phyloP scores from a whole-genome alignment of 2,888 invertebrate genomes.

The Troides aeacus region DNA sequence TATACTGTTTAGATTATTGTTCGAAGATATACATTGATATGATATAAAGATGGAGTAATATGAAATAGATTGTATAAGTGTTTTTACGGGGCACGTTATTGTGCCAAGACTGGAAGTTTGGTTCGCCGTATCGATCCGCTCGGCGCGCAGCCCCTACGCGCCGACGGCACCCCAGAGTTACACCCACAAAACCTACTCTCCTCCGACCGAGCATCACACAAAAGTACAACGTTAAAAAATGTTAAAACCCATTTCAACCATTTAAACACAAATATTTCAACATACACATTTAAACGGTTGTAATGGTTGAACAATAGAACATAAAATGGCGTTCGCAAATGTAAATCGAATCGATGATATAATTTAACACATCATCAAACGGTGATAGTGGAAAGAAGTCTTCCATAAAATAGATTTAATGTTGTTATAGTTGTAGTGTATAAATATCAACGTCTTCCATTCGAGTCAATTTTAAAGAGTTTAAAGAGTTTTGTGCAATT shows the following conservation, averaged over 20 bases:
- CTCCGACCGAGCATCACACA: slow-evolving; percentile 58
- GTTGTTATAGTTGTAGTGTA: slow-evolving; percentile 33
- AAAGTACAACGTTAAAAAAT: slow-evolving; percentile 46
- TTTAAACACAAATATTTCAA: slow-evolving; percentile 32
- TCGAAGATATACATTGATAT: background rate
- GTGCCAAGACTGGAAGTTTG: slow-evolving; percentile 37
- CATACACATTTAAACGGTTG: slow-evolving; percentile 32
- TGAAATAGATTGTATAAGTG: slow-evolving; percentile 26
- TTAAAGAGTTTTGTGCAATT: slow-evolving; percentile 7
- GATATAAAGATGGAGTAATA: slow-evolving; percentile 17
- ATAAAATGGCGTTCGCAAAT: slow-evolving; percentile 55
- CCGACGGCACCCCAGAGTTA: slow-evolving; percentile 36
- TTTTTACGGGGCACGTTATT: slow-evolving; percentile 29
- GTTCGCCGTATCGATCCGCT: slow-evolving; percentile 61
- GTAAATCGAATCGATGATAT: slow-evolving; percentile 25
- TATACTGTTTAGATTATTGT: background rate
- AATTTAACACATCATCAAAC: slow-evolving; percentile 35
- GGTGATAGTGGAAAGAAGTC: slow-evolving; percentile 70
- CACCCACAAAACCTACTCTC: slow-evolving; percentile 46
- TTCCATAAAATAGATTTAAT: slow-evolving; percentile 54
- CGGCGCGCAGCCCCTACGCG: slow-evolving; percentile 62
- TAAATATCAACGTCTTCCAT: slow-evolving; percentile 44
- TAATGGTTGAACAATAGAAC: slow-evolving; percentile 30
- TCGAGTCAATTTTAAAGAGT: slow-evolving; percentile 42
- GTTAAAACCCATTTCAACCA: slow-evolving; percentile 11